These are phyloP conservation scores for Brenthis daphne DNA, from an alignment of 2,888 invertebrate genomes.

Conservation along the genomic window DNA sequence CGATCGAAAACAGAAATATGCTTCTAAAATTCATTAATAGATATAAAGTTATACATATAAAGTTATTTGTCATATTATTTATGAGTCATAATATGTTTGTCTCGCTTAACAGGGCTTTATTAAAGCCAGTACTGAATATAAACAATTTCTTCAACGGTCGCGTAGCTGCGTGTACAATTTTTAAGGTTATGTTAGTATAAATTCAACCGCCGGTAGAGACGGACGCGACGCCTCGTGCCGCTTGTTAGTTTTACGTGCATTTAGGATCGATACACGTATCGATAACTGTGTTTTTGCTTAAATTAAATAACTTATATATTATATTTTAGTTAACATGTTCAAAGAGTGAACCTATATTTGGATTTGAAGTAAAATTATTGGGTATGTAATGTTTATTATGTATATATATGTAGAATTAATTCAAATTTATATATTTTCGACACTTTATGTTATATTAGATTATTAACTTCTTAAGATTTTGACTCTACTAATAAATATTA, in stretches of 20 bases:
- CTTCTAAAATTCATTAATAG: neutral
- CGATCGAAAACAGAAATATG: neutral
- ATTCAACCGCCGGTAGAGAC: constrained; percentile 66
- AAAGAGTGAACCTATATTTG: constrained; percentile 1
- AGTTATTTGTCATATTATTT: constrained; percentile 24
- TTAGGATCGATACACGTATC: constrained; percentile 64
- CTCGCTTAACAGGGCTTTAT: constrained; percentile 67
- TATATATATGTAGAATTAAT: too few relatives aligned
- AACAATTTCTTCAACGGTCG: constrained; percentile 74
- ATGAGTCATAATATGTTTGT: constrained; percentile 32
- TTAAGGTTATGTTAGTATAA: constrained; percentile 81
- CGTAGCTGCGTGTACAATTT: constrained; percentile 58
- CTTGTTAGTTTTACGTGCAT: constrained; percentile 38
- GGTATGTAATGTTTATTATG: neutral
- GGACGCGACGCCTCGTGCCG: constrained; percentile 57
- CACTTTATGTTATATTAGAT: too few relatives aligned
- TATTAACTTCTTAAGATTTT: too few relatives aligned
- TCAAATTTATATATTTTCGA: too few relatives aligned
- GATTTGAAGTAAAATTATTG: constrained; percentile 3
- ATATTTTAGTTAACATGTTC: neutral
- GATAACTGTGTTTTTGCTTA: constrained; percentile 6
- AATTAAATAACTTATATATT: neutral
- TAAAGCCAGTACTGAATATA: constrained; percentile 59
- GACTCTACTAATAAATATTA: too few relatives aligned
- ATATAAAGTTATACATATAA: too few relatives aligned